These are phyloP conservation scores for Regulus satrapa DNA, from an alignment of 2,113 vertebrate species.

Conservation along the genomic window DNA sequence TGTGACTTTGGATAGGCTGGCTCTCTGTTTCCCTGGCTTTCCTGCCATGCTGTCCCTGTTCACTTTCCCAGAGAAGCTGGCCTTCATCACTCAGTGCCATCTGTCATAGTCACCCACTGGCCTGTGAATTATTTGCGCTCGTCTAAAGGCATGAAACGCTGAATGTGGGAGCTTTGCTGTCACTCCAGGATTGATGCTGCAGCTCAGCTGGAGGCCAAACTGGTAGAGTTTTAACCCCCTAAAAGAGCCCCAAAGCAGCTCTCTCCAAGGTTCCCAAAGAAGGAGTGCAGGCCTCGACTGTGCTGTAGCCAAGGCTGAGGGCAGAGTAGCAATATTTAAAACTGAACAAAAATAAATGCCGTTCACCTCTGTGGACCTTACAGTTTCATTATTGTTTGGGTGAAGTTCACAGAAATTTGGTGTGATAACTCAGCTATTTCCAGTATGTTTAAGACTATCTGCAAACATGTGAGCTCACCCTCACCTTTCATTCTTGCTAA, in stretches of 20 bases:
- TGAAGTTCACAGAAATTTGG: background rate
- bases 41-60: background rate
- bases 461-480: background rate
- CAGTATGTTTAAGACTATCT: background rate
- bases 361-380: background rate
- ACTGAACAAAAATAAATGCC: background rate
- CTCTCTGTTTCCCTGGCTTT: background rate
- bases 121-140: background rate
- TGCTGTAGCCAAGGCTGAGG: background rate
- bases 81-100: background rate
- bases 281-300: background rate
- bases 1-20: background rate
- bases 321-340: background rate
- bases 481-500: background rate
- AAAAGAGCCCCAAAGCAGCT: background rate
- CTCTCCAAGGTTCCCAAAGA: background rate
- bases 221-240: background rate
- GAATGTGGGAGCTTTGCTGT: background rate
- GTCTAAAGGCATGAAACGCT: background rate
- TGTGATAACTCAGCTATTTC: background rate
- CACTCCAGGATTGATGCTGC: background rate
- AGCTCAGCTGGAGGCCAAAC: background rate
- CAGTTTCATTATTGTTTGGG: background rate
- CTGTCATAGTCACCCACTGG: background rate
- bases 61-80: background rate